Evolutionary conservation across 2,797 vertebrate genomes (phyloP), one percentile per base, ranked within the genome.

Genomic region (Gymnopithys bicolor): DNA sequence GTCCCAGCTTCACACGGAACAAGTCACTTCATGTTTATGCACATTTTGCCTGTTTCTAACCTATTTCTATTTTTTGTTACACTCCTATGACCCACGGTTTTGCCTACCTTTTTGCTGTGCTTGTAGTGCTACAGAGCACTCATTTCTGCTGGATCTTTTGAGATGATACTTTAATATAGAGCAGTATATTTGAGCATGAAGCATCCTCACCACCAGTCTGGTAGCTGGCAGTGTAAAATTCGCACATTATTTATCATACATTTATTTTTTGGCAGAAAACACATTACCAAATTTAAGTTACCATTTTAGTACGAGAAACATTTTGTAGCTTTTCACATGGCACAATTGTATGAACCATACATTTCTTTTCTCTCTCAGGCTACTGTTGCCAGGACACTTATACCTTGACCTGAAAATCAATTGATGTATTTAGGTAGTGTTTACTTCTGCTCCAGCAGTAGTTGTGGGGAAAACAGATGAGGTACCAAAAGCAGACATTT

Each of bases 81-180:
- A 13, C 2, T 68, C 14, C 10, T 43, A 5, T 23, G 32, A 43
- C 4, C 0, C 0, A 2, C n/a, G 2, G 5, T 9, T 87, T 56
- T 84, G 32, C 21, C 8, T 46, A 4, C 13, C 4, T 27, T 77
- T 81, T 82, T 81, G 12, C 32, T 55, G 7, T 43, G 11, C 22
- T 23, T 80, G 8, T 62, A 53, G 11, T n/a, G 21, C 22, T 53
- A 19, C 19, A 58, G 25, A 81, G 10, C 15, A 77, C 9, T 7
- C 7, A 39, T 73, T 91, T 75, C 49, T 77, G 4, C 30, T 48
- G 41, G 22, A 49, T 33, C 19, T 45, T 69, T 87, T 37, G 43
- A 55, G 39, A 32, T 28, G 7, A 25, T 5, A 12, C 11, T 66
- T 68, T 69, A 27, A 64, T 68, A 14, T 4, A 75, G 19, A 62